Base-by-base conservation (phyloP, 2,113 vertebrate species). In the Emydocephalus ijimae region DNA sequence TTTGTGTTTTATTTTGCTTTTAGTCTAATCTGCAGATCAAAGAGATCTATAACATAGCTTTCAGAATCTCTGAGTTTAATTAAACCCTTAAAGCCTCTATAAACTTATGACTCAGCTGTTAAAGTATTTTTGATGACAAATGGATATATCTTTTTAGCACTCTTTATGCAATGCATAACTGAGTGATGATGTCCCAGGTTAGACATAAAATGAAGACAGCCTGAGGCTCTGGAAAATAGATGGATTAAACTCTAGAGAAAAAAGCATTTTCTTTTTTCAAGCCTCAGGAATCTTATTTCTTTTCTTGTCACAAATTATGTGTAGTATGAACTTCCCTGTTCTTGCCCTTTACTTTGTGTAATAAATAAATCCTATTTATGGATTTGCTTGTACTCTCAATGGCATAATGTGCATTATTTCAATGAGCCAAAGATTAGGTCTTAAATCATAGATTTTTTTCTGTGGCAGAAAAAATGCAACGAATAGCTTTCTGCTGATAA, bases 41-140 rank as follows among this genome's bases (percentile, higher is more conserved):
- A 95, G 4, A 1, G 91, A 87, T 7, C 93, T 8, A 92, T 3
- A 69, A 26, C 91, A 87, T 90, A 48, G 69, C 57, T 89, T 92
- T 92, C 57, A 92, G 92, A 93, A 93, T 86, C 55, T 89, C 89
- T 64, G 89, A 89, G 56, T 89, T 92, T 94, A 92, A 94, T 94
- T 94, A 94, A 91, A 88, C 55, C 48, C 48, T 91, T 20, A 59
- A 90, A 95, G 94, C 59, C 4, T 7, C 6, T 86, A 55, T 1
- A 92, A 90, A 88, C 5, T 43, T 23, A 81, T 90, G 39, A 94
- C 15, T 92, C n/a, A 87, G 24, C 4, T 10, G 34, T 64, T 89
- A 94, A 93, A 91, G 45, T 91, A 91, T 10, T 94, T 94, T 85
- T 94, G 64, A 92, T 88, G 89, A 4, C 9, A 29, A 52, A 85